These are phyloP conservation scores for Anthonomus grandis DNA, from an alignment of 1,140 invertebrate species.

Conservation along the genomic window DNA sequence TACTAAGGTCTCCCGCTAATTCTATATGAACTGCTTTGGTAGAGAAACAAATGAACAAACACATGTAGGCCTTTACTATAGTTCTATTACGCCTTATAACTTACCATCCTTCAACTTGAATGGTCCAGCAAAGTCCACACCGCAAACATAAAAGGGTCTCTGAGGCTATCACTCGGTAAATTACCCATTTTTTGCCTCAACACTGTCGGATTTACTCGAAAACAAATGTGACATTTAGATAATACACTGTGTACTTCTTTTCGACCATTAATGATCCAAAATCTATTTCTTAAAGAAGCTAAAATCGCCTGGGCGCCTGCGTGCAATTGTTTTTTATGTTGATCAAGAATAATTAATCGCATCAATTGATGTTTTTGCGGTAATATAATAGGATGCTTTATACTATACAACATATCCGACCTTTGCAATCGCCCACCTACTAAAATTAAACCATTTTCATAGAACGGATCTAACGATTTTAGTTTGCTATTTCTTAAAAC, in stretches of 20 bases:
- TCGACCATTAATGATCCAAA: not conserved
- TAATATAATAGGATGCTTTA: conserved; percentile 11
- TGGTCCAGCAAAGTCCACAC: conserved; percentile 1
- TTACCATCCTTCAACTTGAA: conserved; percentile 3
- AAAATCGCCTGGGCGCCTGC: not conserved
- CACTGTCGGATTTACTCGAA: not conserved
- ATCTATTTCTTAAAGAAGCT: not conserved
- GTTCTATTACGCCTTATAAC: not conserved
- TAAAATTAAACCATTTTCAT: not conserved
- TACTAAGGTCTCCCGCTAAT: conserved; percentile 1
- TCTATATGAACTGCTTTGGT: conserved; percentile 7
- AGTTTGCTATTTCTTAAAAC: conserved; percentile 4
- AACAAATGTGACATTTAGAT: conserved; percentile 6
- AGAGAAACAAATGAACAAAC: conserved; percentile 4
- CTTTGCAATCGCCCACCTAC: conserved; percentile 15
- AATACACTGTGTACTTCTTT: not conserved
- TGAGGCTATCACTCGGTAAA: conserved; percentile 8
- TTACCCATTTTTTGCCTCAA: conserved; percentile 23
- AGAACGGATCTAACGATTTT: conserved; percentile 12
- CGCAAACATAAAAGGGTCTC: not conserved
- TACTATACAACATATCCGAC: not conserved
- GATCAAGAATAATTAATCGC: conserved; percentile 1
- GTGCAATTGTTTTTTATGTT: conserved; percentile 5
- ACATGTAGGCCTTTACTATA: conserved; percentile 2
- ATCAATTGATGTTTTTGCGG: conserved; percentile 2